Conservation (phyloP, 2,113 vertebrate genomes). For the Aplodontia rufa region DNA sequence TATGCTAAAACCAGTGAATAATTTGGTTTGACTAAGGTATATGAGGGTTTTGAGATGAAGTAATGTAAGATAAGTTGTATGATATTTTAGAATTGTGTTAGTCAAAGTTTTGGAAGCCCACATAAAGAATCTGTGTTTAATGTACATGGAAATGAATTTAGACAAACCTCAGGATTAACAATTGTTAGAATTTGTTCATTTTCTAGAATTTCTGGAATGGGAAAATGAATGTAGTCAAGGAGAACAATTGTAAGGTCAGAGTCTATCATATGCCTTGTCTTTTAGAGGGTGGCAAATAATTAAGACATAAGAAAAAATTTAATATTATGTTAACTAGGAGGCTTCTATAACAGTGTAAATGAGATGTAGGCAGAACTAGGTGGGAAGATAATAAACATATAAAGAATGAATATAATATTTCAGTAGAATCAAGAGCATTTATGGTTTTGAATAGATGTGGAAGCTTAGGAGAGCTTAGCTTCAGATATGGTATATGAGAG, state of each 20-base stretch:
- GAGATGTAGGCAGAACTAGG: background rate
- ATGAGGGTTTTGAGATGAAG: background rate
- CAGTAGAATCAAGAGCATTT: background rate
- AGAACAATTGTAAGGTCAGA: background rate
- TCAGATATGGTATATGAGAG: background rate
- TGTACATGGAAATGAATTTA: background rate
- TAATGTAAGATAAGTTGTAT: background rate
- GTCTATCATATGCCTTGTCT: background rate
- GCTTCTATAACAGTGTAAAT: background rate
- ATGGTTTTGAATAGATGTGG: background rate
- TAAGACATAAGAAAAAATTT: background rate
- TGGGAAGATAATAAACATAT: background rate
- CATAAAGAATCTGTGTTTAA: background rate
- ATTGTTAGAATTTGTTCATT: background rate
- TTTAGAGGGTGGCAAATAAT: background rate
- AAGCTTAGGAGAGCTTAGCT: background rate
- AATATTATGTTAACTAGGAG: background rate
- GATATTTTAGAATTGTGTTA: background rate
- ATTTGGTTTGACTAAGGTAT: background rate
- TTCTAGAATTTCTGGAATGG: background rate
- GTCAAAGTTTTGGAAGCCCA: background rate
- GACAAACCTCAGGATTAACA: background rate
- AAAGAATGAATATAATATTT: background rate
- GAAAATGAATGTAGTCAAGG: background rate
- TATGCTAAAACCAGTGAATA: background rate